Conservation (phyloP, 2,888 invertebrate species). For the Nymphalis c-album region DNA sequence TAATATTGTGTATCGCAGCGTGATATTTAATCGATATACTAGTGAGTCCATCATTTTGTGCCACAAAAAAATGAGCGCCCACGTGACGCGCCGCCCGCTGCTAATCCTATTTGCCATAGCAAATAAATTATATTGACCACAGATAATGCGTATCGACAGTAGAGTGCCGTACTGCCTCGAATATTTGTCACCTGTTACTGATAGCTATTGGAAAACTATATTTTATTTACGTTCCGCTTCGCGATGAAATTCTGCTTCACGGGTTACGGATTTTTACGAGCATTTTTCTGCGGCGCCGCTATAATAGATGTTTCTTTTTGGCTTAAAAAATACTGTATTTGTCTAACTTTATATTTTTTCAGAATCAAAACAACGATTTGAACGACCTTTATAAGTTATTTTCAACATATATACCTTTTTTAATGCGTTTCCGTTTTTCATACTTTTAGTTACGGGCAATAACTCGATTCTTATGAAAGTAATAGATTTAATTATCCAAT, state of each 20-base stretch:
- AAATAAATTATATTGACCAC: constrained; percentile 73
- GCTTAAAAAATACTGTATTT: constrained; percentile 4
- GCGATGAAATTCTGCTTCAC: constrained; percentile 27
- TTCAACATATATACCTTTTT: neutral
- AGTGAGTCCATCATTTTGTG: constrained; percentile 39
- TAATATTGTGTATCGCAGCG: constrained; percentile 39
- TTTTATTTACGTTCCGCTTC: constrained; percentile 36
- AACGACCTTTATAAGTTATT: neutral
- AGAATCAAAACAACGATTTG: neutral
- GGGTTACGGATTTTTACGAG: constrained; percentile 6
- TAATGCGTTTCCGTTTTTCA: neutral
- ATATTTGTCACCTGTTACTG: constrained; percentile 42
- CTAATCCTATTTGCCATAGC: constrained; percentile 74
- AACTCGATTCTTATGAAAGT: too few species aligned
- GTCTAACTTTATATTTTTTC: constrained; percentile 6
- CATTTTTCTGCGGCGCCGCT: constrained; percentile 10
- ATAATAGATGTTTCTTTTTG: constrained; percentile 12
- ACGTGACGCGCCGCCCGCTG: constrained; percentile 57
- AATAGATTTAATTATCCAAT: too few species aligned
- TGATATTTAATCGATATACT: constrained; percentile 40
- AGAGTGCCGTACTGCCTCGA: constrained; percentile 21
- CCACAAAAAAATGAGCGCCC: constrained; percentile 67
- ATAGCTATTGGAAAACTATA: constrained; percentile 38
- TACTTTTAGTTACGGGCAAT: neutral
- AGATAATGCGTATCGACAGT: constrained; percentile 43